phyloP scores from a whole-genome alignment of 1,140 invertebrate genomes.

The Aethina tumida region DNA sequence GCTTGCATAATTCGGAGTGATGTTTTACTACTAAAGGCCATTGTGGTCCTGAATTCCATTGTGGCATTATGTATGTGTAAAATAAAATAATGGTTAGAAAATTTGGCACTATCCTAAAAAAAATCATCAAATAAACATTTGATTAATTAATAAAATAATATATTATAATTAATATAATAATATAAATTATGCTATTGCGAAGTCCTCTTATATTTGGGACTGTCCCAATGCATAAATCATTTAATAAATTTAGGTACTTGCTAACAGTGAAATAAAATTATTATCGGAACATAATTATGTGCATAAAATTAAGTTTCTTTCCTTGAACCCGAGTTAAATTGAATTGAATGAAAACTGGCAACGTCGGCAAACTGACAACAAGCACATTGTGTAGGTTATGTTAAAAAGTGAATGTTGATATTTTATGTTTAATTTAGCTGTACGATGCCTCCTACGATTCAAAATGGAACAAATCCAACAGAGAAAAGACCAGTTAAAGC shows the following conservation, averaged over 20 bases:
- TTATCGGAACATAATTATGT: no score
- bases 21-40: conserved; percentile 49
- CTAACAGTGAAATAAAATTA: no score
- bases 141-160: background rate
- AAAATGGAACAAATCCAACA: conserved; percentile 37
- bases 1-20: conserved; percentile 46
- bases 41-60: conserved; percentile 47
- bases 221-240: no score
- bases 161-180: no score
- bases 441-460: conserved; percentile 51
- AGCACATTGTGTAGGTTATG: no score
- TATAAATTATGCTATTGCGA: no score
- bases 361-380: no score
- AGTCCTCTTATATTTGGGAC: no score
- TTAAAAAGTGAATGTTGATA: conserved; percentile 5
- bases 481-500: conserved; percentile 42
- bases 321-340: no score
- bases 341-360: no score
- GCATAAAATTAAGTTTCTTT: no score
- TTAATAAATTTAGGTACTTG: no score
- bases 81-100: conserved; percentile 49
- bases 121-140: conserved; percentile 12
- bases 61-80: conserved; percentile 50
- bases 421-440: background rate
- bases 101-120: conserved; percentile 48